Conservation (phyloP, 1,140 invertebrate species). For the Bacillus rossius region DNA sequence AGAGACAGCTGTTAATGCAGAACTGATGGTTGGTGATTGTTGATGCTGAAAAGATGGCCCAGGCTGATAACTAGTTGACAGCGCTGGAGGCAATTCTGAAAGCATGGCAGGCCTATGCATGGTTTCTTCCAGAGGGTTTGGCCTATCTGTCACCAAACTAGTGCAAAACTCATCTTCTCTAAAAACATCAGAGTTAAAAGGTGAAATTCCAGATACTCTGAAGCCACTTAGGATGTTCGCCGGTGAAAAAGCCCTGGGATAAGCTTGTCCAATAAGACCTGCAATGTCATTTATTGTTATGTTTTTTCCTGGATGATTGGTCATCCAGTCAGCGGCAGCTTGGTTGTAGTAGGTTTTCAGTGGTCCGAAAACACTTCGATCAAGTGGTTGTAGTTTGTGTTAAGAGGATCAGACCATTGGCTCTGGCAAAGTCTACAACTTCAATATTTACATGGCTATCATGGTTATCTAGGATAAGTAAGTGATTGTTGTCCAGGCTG, state of each 20-base stretch:
- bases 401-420: slow-evolving; percentile 12
- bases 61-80: no score
- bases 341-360: slow-evolving; percentile 37
- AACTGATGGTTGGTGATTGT: no score
- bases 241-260: slow-evolving; percentile 27
- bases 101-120: no score
- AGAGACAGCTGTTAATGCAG: no score
- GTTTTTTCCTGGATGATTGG: slow-evolving; percentile 24
- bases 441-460: slow-evolving; percentile 12
- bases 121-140: background rate
- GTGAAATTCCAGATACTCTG: slow-evolving; percentile 31
- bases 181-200: slow-evolving; percentile 35
- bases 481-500: slow-evolving; percentile 5
- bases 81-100: no score
- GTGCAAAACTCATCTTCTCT: slow-evolving; percentile 34
- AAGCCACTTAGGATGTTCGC: no score
- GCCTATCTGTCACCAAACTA: slow-evolving; percentile 33
- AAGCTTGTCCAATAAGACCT: slow-evolving; percentile 22
- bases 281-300: slow-evolving; percentile 33
- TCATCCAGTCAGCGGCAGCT: slow-evolving; percentile 31
- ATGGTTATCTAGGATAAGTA: slow-evolving; percentile 26
- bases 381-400: slow-evolving; percentile 4
- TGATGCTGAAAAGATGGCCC: no score
- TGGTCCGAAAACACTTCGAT: slow-evolving; percentile 27
- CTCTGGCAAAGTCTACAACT: slow-evolving; percentile 7